These are phyloP conservation scores for Diorhabda carinulata DNA, from an alignment of 1,140 invertebrate species.

Conservation along the genomic window DNA sequence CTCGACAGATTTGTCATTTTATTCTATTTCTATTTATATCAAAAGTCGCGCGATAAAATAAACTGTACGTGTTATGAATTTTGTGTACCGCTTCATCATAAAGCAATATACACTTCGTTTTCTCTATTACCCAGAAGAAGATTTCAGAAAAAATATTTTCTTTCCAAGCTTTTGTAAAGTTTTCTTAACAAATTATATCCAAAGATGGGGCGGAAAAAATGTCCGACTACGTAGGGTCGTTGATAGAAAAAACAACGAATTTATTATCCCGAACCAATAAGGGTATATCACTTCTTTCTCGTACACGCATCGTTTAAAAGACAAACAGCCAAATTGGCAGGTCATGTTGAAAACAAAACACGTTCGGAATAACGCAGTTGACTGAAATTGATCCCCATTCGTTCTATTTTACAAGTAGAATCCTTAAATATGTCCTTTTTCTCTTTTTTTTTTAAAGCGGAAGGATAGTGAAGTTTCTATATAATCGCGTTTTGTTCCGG, in stretches of 20 bases:
- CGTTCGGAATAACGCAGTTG: constrained; percentile 1
- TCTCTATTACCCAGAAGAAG: too few relatives aligned
- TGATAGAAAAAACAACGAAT: constrained; percentile 11
- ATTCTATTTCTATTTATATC: too few relatives aligned
- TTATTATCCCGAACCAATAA: constrained; percentile 17
- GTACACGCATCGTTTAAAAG: constrained; percentile 15
- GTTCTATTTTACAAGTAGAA: neutral
- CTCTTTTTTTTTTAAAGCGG: neutral
- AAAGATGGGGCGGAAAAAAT: too few relatives aligned
- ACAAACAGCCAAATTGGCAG: constrained; percentile 20
- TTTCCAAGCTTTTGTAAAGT: too few relatives aligned
- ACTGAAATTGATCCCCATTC: constrained; percentile 9
- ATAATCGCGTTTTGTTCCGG: neutral
- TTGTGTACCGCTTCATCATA: too few relatives aligned
- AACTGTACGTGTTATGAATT: too few relatives aligned
- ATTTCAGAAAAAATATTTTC: too few relatives aligned
- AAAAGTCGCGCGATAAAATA: too few relatives aligned
- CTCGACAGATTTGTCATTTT: too few relatives aligned
- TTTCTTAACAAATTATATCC: too few relatives aligned
- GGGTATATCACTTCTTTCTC: constrained; percentile 6
- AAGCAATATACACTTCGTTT: too few relatives aligned
- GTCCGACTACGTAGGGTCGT: too few relatives aligned
- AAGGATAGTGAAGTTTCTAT: neutral
- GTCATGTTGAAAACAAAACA: constrained; percentile 18
- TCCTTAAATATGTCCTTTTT: neutral